phyloP scores from a whole-genome alignment of 2,113 vertebrate genomes.

The Apaloderma vittatum region DNA sequence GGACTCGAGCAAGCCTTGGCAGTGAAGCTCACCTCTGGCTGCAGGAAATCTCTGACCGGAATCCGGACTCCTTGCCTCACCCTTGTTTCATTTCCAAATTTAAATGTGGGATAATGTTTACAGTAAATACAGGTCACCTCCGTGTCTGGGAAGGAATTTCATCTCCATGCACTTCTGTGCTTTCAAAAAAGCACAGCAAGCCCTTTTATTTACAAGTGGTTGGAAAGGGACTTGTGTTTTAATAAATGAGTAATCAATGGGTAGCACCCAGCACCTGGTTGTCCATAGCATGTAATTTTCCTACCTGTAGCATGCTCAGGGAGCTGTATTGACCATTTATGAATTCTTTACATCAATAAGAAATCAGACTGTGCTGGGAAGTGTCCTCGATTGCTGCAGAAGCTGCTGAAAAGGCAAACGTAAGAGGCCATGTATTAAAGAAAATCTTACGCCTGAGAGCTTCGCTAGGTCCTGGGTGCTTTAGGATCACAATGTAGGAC shows the following conservation, averaged over 20 bases:
- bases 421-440: neutral
- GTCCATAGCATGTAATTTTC: neutral
- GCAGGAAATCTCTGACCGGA: neutral
- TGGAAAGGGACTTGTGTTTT: neutral
- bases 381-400: neutral
- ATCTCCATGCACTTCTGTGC: neutral
- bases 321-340: neutral
- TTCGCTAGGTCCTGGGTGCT: neutral
- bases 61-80: neutral
- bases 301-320: neutral
- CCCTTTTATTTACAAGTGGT: neutral
- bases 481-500: neutral
- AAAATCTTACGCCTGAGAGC: neutral
- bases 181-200: neutral
- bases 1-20: neutral
- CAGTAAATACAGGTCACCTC: conserved; percentile 28
- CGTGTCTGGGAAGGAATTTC: neutral
- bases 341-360: neutral
- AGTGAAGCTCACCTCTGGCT: neutral
- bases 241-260: conserved; percentile 18
- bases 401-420: neutral
- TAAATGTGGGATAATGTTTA: conserved; percentile 1
- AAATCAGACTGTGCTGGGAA: neutral
- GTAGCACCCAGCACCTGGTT: conserved; percentile 6
- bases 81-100: conserved; percentile 38